Evolutionary conservation across 2,888 invertebrate species (phyloP).

Genomic region (Nemapogon koenigi): DNA sequence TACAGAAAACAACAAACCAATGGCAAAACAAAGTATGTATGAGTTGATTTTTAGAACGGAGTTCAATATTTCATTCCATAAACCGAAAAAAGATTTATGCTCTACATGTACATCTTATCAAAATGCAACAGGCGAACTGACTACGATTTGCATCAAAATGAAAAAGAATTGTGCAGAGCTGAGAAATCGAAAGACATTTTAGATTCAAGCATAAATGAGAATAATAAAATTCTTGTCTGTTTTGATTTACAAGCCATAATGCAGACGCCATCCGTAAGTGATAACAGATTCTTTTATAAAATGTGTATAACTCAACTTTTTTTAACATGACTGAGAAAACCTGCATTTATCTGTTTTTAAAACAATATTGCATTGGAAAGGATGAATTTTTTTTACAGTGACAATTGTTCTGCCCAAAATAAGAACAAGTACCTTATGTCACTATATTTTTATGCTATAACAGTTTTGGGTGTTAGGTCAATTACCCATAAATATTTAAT

Average conservation of each 20-base stretch:
- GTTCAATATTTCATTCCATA: slow-evolving; percentile 16
- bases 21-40: slow-evolving; percentile 12
- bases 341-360: background rate
- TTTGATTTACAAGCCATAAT: background rate
- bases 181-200: slow-evolving; percentile 4
- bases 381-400: background rate
- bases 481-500: slow-evolving; percentile 20
- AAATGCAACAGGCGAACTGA: no score
- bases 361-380: slow-evolving; percentile 2
- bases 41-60: slow-evolving; percentile 13
- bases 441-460: slow-evolving; percentile 1
- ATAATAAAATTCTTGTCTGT: background rate
- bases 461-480: background rate
- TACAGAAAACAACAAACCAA: slow-evolving; percentile 12
- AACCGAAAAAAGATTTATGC: slow-evolving; percentile 14
- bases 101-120: slow-evolving; percentile 13
- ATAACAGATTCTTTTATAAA: background rate
- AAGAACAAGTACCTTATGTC: slow-evolving; percentile 4
- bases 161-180: slow-evolving; percentile 5
- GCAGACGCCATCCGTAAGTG: background rate
- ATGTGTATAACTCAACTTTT: background rate
- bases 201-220: background rate
- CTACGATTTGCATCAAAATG: slow-evolving; percentile 4
- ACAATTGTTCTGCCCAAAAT: slow-evolving; percentile 4
- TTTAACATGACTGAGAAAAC: slow-evolving; percentile 1